Base-by-base conservation (phyloP, 2,888 invertebrate genomes). In the Choristoneura rosaceana region DNA sequence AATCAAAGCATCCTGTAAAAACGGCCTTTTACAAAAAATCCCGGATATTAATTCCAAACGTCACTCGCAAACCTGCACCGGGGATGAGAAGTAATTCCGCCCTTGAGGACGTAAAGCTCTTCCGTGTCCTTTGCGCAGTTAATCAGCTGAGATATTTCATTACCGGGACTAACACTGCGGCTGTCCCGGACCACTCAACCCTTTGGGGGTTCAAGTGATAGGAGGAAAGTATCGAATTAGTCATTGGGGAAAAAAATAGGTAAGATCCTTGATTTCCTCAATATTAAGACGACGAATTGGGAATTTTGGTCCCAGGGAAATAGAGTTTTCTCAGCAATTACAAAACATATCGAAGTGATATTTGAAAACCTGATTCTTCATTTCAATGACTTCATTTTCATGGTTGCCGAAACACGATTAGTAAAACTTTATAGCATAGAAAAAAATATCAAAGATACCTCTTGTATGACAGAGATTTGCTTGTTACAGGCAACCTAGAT, bases 121-220 rank as follows among this genome's bases (percentile, higher is more conserved):
- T 62, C 81, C 81, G 81, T 83, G 83, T 83, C 87, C 83, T 89
- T 88, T 88, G 84, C 86, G 88, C 83, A 90, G 91, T 93, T 93
- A 93, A 93, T 93, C 92, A 92, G 91, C 85, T 90, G 89, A 93
- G 92, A 93, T 92, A 93, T 92, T 92, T 93, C 93, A 93, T 93
- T 93, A 92, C 87, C 82, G 81, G 79, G 82, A 82, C 83, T 81
- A 84, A 82, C 83, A 84, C 82, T 86, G 86, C 81, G 82, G 81
- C 84, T 86, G 88, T 86, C 87, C 81, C 78, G 78, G 76, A 73
- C 74, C 69, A 76, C 78, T 80, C 80, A 82, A 81, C 82, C 81
- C 82, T 75, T 73, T 50, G 4, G 10, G 5, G 58, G 69, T 25
- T 25, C 60, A 71, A 66, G 63, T 58, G 15, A 55, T 8, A 8